Conservation (phyloP, 2,113 vertebrate species). For the Octodon degus region DNA sequence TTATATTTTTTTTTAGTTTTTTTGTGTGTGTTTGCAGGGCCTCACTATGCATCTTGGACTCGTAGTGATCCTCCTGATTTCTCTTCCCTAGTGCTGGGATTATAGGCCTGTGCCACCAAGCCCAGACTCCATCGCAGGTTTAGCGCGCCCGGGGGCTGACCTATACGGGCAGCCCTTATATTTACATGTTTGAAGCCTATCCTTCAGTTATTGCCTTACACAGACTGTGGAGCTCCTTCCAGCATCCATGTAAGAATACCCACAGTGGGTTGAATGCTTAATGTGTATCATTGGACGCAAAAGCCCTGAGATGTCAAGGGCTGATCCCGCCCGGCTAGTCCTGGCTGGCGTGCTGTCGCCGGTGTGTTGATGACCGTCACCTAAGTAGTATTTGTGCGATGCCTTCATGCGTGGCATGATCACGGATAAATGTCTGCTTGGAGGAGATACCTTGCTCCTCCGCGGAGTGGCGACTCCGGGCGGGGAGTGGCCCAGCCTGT, state of each 20-base stretch:
- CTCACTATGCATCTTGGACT: too few species aligned
- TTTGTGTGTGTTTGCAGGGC: too few species aligned
- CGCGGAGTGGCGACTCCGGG: not conserved
- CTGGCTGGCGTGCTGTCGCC: not conserved
- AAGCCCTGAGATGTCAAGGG: not conserved
- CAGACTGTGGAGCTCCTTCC: not conserved
- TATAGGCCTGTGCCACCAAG: too few species aligned
- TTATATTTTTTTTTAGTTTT: too few species aligned
- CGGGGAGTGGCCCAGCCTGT: too few species aligned
- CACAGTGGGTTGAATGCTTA: not conserved
- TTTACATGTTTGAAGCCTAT: constrained; percentile 30
- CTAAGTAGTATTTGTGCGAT: not conserved
- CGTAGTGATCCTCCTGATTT: too few species aligned
- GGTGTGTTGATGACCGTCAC: not conserved
- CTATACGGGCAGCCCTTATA: too few species aligned
- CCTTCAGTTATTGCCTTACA: not conserved
- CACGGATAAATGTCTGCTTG: not conserved
- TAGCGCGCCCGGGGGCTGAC: too few species aligned
- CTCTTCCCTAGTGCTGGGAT: too few species aligned
- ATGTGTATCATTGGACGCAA: not conserved
- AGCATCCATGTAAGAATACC: not conserved
- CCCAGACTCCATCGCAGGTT: too few species aligned
- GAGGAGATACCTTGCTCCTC: not conserved
- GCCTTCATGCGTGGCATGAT: not conserved
- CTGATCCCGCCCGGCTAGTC: not conserved